A percentile compares a stretch with the other conserved stretches of the same genome.
These are phyloP conservation scores for Lepidurus apus DNA, from an alignment of 1,140 invertebrate species.

Conservation along the genomic window DNA sequence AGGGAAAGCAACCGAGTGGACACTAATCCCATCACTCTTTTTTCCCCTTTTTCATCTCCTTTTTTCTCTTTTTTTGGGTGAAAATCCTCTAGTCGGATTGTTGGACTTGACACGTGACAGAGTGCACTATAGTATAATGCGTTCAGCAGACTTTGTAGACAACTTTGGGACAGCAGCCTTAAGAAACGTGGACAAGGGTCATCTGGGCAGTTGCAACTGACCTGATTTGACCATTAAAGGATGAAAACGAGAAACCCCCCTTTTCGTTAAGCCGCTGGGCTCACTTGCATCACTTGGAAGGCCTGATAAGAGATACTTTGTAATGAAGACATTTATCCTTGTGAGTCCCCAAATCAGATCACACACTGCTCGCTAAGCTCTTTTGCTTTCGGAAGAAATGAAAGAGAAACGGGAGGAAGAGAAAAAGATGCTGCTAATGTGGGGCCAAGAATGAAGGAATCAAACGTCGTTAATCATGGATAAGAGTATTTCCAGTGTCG, in stretches of 20 bases:
- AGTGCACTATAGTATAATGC: constrained; percentile 11
- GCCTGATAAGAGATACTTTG: not conserved
- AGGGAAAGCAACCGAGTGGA: constrained; percentile 9
- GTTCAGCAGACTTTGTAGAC: constrained; percentile 10
- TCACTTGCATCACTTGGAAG: not conserved
- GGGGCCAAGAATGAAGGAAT: not conserved
- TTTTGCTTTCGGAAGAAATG: not conserved
- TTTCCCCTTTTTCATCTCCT: not conserved
- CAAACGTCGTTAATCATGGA: constrained; percentile 8
- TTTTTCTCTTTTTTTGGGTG: not conserved
- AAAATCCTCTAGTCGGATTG: not conserved
- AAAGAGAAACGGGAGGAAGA: not conserved
- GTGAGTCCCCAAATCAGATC: not conserved
- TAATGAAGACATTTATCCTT: constrained; percentile 3
- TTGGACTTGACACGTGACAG: constrained; percentile 14
- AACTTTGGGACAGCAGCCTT: not conserved
- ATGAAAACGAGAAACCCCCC: not conserved
- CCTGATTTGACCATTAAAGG: constrained; percentile 15
- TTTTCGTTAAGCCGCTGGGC: constrained; percentile 3
- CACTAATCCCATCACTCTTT: constrained; percentile 15
- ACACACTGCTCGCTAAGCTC: not conserved
- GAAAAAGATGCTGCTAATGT: not conserved
- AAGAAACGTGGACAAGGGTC: constrained; percentile 17
- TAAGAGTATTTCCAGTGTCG: not conserved
- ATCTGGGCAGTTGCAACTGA: constrained; percentile 6